Base-by-base conservation (phyloP, 2,888 invertebrate species). In the Iphiclides podalirius region DNA sequence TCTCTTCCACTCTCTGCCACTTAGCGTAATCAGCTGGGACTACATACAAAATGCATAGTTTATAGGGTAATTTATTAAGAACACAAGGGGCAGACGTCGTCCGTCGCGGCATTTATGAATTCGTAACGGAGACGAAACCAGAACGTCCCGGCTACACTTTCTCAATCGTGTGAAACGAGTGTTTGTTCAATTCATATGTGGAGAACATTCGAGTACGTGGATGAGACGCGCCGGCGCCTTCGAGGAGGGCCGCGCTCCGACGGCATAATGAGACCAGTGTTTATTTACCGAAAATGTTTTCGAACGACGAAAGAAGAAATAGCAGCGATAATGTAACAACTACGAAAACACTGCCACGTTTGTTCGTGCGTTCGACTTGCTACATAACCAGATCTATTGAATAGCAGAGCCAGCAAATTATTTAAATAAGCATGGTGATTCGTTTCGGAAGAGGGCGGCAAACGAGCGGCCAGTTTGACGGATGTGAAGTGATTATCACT, bases 201-300 rank as follows among this genome's bases (percentile, higher is more conserved):
- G 61, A 75, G 75, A 49, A 62, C 66, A 55, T 73, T 78, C 47
- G 47, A 70, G 52, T 33, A 23, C 46, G 52, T 52, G 48, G 57
- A 47, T 54, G 67, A 77, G 80, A 77, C 79, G 68, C 64, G 67
- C 67, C 70, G 80, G 79, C 79, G 76, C 79, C 77, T 58, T 54
- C 59, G 35, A 36, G 20, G 44, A 50, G 53, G 52, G 50, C 52
- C 11, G 15, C 26, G 36, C 11, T 33, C 34, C 31, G 38, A n/a
- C 38, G 33, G 40, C 35, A 41, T 50, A 50, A 50, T 50, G 50
- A 44, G 11, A 14, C 37, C 28, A 44, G 35, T 50, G 44, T 50
- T 50, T 50, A 44, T 44, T 26, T 40, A 44, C 26, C 28, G 13
- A 39, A 50, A 50, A 44, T 26, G 40, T 44, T 50, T 17, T 50